Evolutionary conservation across 2,888 invertebrate species (phyloP), one percentile per base, ranked within the genome.

Genomic region (Gerris lacustris): DNA sequence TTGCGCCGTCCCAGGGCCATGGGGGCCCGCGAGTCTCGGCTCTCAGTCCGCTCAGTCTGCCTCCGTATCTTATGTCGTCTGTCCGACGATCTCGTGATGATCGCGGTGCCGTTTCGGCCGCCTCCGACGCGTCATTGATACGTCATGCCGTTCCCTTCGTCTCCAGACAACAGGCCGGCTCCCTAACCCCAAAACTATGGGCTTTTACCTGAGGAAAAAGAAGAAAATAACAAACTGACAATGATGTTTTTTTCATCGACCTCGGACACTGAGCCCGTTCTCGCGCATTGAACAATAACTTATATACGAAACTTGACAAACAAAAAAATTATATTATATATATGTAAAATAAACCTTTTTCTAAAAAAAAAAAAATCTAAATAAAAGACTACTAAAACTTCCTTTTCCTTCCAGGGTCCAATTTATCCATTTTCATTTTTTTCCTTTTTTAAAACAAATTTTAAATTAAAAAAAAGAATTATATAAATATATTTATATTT

Each of bases 61-160:
- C 55, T 55, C 55, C 55, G 55, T 55, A 55, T 55, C 55, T 55
- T 55, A 55, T 55, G 55, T 55, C 55, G 55, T 55, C 55, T 55
- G 55, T 55, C 15, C 55, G 55, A 55, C 55, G 55, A 55, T 11
- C 9, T 15, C 9, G 55, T 55, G 55, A 55, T 55, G 55, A 11
- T 55, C 55, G 55, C 15, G 55, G 11, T 15, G 55, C 55, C 55
- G 55, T 55, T 55, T 55, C 55, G 55, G 55, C 55, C 55, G 55
- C 55, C 55, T 55, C 55, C 55, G 55, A 55, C 55, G 55, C 55
- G 55, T 55, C 55, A 55, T 55, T 55, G 55, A 55, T 55, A 55
- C 55, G 55, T 55, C 55, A 55, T 55, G 55, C 15, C 55, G 55
- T 55, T 11, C 15, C 15, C 11, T 9, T 11, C 55, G 55, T 55